Evolutionary conservation across 2,113 vertebrate species (phyloP).

Genomic region (Takifugu flavidus): DNA sequence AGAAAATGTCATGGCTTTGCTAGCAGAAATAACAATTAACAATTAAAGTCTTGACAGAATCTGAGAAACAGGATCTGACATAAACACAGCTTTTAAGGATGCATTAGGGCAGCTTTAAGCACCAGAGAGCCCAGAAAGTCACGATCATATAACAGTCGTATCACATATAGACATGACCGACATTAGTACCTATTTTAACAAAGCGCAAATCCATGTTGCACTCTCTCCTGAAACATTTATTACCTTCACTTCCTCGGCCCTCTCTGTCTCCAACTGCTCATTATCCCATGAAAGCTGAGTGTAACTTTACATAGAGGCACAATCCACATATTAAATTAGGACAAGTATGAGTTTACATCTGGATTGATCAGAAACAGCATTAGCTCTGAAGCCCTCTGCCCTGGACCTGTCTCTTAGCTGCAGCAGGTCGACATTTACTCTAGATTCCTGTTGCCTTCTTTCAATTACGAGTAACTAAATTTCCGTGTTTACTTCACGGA

Average conservation of each 20-base stretch:
- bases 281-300: slow-evolving; percentile 30
- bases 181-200: no score
- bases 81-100: no score
- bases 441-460: slow-evolving; percentile 18
- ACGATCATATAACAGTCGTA: no score
- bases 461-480: slow-evolving; percentile 49
- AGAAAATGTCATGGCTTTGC: no score
- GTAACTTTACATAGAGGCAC: slow-evolving; percentile 24
- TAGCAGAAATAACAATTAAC: background rate
- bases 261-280: background rate
- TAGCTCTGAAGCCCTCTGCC: slow-evolving; percentile 10
- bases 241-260: slow-evolving; percentile 7
- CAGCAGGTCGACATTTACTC: slow-evolving; percentile 17
- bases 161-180: no score
- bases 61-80: no score
- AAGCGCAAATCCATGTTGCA: no score
- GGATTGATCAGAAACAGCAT: slow-evolving; percentile 27
- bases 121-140: no score
- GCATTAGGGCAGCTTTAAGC: no score
- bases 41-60: no score
- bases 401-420: background rate
- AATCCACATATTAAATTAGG: slow-evolving; percentile 44
- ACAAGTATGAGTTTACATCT: slow-evolving; percentile 14
- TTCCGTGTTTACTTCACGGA: slow-evolving; percentile 32
- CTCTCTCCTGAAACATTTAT: slow-evolving; percentile 3